Conservation (phyloP, 2,113 vertebrate species). For the Colius striatus region DNA sequence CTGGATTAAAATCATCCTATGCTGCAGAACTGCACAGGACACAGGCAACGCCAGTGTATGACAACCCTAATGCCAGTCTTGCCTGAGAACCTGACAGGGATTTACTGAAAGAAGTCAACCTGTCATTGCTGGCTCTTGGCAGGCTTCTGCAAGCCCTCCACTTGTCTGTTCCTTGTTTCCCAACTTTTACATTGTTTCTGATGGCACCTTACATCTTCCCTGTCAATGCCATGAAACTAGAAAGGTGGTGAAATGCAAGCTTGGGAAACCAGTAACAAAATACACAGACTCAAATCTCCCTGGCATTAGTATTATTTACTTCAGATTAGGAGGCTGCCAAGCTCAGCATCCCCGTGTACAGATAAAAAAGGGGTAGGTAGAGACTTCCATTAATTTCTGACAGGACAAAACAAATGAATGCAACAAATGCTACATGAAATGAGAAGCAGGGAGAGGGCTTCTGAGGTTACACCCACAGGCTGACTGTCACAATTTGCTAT, state of each 20-base stretch:
- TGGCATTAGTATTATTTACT: neutral
- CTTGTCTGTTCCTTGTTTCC: neutral
- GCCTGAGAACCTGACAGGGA: neutral
- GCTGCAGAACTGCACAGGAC: neutral
- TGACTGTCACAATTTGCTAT: neutral
- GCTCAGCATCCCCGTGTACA: neutral
- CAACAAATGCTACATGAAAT: neutral
- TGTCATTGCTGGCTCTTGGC: neutral
- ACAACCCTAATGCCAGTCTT: neutral
- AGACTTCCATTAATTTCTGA: neutral
- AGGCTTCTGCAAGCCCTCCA: neutral
- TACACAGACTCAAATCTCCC: neutral
- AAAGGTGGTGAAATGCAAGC: neutral
- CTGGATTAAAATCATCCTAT: neutral
- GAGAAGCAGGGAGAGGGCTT: neutral
- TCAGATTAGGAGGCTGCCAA: neutral
- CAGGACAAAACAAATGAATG: neutral
- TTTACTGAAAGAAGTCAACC: neutral
- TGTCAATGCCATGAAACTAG: neutral
- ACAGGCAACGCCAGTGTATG: accelerated
- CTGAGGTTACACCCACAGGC: neutral
- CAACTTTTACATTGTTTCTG: neutral
- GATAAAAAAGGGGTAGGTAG: neutral
- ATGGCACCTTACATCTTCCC: neutral
- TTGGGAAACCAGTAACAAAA: neutral